These are phyloP conservation scores for Pyrocephalus nanus DNA, from an alignment of 2,797 vertebrate species.

Conservation along the genomic window DNA sequence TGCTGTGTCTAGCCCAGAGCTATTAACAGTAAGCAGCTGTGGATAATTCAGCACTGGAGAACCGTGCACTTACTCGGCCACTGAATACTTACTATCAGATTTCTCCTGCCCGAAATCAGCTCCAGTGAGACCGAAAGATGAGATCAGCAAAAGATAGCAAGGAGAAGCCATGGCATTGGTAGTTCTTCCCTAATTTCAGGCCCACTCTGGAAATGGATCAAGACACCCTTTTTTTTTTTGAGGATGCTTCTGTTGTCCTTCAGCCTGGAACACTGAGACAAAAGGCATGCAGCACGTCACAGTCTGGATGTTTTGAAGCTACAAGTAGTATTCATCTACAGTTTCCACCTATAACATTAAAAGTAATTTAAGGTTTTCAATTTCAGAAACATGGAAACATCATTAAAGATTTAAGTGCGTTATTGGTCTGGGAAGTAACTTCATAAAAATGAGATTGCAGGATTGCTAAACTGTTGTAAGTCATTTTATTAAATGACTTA, in stretches of 20 bases:
- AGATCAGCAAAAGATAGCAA: neutral
- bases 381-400: neutral
- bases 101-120: slow-evolving; percentile 35
- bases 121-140: neutral
- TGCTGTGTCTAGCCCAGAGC: neutral
- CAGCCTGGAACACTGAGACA: neutral
- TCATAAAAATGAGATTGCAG: neutral
- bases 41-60: slow-evolving; percentile 29
- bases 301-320: neutral
- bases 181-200: neutral
- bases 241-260: neutral
- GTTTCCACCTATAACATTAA: neutral
- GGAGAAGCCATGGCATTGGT: neutral
- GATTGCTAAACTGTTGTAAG: neutral
- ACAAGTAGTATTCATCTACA: neutral
- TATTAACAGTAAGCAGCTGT: slow-evolving; percentile 33
- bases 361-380: neutral
- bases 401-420: neutral
- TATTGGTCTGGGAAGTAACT: neutral
- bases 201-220: neutral
- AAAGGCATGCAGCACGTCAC: neutral
- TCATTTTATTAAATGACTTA: neutral
- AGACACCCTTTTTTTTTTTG: fast-evolving
- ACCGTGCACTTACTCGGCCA: neutral
- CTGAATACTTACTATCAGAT: slow-evolving; percentile 38